phyloP scores from a whole-genome alignment of 2,113 vertebrate genomes.

The Scophthalmus maximus region DNA sequence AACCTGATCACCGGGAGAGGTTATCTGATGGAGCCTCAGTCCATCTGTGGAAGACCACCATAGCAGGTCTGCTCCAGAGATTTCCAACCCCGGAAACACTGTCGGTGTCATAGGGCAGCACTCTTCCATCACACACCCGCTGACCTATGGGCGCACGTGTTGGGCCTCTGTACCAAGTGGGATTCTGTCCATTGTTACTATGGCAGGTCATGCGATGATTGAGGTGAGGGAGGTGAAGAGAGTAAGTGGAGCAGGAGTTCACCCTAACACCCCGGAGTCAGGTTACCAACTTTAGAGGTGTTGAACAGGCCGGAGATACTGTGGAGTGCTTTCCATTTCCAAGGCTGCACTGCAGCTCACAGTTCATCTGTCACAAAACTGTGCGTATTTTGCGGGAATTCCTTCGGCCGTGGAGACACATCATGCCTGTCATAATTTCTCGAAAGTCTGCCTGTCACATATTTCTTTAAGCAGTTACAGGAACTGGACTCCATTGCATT shows the following conservation, averaged over 20 bases:
- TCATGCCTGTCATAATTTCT: conserved; percentile 47
- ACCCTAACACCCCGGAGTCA: conserved; percentile 60
- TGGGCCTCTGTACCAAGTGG: conserved; percentile 53
- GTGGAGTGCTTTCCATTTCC: conserved; percentile 33
- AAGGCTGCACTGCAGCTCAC: conserved; percentile 7
- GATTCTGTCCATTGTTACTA: conserved; percentile 61
- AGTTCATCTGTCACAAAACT: conserved; percentile 45
- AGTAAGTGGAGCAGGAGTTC: conserved; percentile 67
- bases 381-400: conserved; percentile 38
- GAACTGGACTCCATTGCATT: conserved; percentile 44
- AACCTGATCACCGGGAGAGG: conserved; percentile 81
- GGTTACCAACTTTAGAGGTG: conserved; percentile 64
- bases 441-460: conserved; percentile 41
- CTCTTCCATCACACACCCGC: conserved; percentile 79
- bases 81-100: conserved; percentile 85
- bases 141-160: conserved; percentile 77
- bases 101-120: conserved; percentile 83
- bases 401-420: conserved; percentile 16
- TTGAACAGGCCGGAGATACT: conserved; percentile 25
- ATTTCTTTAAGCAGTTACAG: conserved; percentile 50
- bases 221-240: conserved; percentile 71
- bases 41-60: conserved; percentile 87
- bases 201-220: conserved; percentile 69
- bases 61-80: conserved; percentile 79
- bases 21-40: conserved; percentile 81